A percentile compares a stretch with the other conserved stretches of the same genome.
phyloP scores from a whole-genome alignment of 2,113 vertebrate genomes.

The Anarhynchus alexandrinus region DNA sequence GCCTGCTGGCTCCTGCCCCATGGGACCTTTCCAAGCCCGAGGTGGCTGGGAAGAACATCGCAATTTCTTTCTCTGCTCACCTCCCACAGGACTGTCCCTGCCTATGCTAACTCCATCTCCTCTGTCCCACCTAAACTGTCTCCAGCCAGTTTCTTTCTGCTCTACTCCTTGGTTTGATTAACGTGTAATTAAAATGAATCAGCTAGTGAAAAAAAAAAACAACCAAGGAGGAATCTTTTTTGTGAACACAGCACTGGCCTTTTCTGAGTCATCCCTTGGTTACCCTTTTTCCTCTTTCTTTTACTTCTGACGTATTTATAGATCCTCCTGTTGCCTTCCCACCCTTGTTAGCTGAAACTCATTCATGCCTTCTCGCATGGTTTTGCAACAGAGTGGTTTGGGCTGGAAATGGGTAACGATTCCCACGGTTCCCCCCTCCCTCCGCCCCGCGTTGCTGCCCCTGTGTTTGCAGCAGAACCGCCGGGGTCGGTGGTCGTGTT shows the following conservation, averaged over 20 bases:
- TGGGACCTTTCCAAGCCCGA: not conserved
- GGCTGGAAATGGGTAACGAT: not conserved
- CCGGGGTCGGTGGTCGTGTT: not conserved
- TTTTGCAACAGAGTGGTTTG: not conserved
- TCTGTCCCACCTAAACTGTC: not conserved
- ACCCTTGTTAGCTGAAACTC: not conserved
- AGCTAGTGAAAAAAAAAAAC: not conserved
- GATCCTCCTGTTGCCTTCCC: not conserved
- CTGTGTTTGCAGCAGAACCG: not conserved
- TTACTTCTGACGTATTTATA: not conserved
- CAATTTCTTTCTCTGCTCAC: not conserved
- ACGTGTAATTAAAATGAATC: not conserved
- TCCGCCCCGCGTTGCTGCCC: not conserved
- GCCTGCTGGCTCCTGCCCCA: not conserved
- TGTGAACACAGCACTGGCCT: not conserved
- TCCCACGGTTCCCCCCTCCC: not conserved
- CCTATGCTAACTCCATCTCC: not conserved
- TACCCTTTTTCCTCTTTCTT: slow-evolving; percentile 7
- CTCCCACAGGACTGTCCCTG: fast-evolving
- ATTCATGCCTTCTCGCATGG: not conserved
- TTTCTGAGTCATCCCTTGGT: not conserved
- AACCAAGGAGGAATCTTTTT: not conserved
- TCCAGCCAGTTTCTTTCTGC: not conserved
- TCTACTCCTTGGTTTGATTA: not conserved
- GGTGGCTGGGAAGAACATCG: not conserved